phyloP scores from a whole-genome alignment of 2,888 invertebrate species.

The Philaethria dido region DNA sequence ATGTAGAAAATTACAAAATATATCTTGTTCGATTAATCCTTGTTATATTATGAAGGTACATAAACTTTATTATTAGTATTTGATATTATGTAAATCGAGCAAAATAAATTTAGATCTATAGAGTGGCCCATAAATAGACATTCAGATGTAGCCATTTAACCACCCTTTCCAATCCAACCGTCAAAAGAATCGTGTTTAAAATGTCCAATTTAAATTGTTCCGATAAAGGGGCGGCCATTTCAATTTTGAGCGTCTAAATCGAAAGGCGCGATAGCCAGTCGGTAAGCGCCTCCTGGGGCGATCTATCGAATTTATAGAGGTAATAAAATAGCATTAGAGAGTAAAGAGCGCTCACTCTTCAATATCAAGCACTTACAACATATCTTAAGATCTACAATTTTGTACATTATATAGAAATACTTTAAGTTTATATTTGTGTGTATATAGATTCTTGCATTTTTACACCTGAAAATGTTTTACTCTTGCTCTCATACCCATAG shows the following conservation, averaged over 20 bases:
- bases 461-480: too few species aligned
- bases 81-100: neutral
- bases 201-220: constrained; percentile 72
- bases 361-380: constrained; percentile 32
- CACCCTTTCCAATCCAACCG: constrained; percentile 42
- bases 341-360: constrained; percentile 50
- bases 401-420: neutral
- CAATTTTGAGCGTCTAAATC: constrained; percentile 79
- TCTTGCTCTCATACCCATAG: too few species aligned
- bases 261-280: constrained; percentile 75
- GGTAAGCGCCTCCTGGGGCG: constrained; percentile 75
- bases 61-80: too few species aligned
- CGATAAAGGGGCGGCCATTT: constrained; percentile 73
- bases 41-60: too few species aligned
- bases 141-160: constrained; percentile 31
- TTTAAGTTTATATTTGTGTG: too few species aligned
- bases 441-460: too few species aligned
- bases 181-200: constrained; percentile 67
- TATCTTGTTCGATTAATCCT: too few species aligned
- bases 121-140: constrained; percentile 16
- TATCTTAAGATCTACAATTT: constrained; percentile 5
- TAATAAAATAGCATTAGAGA: constrained; percentile 75
- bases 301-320: constrained; percentile 77
- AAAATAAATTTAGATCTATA: constrained; percentile 2
- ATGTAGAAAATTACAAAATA: neutral